Evolutionary conservation across 1,140 invertebrate species (phyloP), one percentile per base, ranked within the genome.

Genomic region (Patella vulgata): DNA sequence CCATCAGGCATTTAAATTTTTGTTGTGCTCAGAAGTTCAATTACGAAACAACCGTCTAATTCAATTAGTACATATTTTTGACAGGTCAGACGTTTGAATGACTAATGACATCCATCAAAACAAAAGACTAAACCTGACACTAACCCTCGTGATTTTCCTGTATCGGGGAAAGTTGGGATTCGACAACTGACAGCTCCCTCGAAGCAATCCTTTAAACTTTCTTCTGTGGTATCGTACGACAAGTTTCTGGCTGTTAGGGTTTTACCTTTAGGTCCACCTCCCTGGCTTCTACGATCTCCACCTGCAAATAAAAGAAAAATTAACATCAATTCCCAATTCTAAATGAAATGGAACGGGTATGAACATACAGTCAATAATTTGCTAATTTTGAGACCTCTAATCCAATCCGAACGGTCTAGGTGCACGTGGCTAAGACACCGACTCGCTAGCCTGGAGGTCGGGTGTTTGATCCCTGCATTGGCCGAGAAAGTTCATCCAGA

Each of bases 61-160:
- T n/a, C n/a, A n/a, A n/a, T n/a, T n/a, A n/a, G n/a, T n/a, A n/a
- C n/a, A n/a, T n/a, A n/a, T n/a, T n/a, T n/a, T n/a, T n/a, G n/a
- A n/a, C n/a, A n/a, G n/a, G n/a, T n/a, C n/a, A n/a, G n/a, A n/a
- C n/a, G n/a, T n/a, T n/a, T n/a, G n/a, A n/a, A n/a, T n/a, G n/a
- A n/a, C n/a, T n/a, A n/a, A n/a, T n/a, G n/a, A n/a, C n/a, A n/a
- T n/a, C n/a, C n/a, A n/a, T n/a, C n/a, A n/a, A n/a, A n/a, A n/a
- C n/a, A n/a, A n/a, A n/a, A n/a, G n/a, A n/a, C n/a, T n/a, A n/a
- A n/a, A n/a, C n/a, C n/a, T n/a, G 17, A 46, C 6, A 52, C 53
- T 63, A 53, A 71, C 68, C 70, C 70, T 63, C 42, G 65, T 1
- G 62, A 50, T 48, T 62, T 68, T 30, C 66, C 66, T 36, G 66